These are phyloP conservation scores for Thecophora atra DNA, from an alignment of 2,888 invertebrate species.

Conservation along the genomic window DNA sequence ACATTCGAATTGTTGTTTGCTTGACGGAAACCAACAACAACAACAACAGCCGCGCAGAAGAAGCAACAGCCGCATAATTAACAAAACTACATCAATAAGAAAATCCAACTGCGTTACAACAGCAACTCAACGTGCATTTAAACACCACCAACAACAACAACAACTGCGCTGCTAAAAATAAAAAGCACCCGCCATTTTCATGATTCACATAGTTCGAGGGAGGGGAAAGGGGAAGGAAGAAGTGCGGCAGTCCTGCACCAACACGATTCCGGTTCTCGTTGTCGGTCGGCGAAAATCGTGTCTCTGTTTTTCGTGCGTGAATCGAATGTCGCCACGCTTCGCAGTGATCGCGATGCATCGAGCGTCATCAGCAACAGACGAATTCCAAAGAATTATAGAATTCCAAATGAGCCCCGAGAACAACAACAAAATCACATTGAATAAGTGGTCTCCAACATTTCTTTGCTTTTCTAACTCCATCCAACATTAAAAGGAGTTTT, in stretches of 20 bases:
- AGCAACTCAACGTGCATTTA: too few relatives aligned
- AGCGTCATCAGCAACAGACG: too few relatives aligned
- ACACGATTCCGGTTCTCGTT: slow-evolving; percentile 17
- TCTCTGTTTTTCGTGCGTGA: background rate
- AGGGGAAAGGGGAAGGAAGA: slow-evolving; percentile 11
- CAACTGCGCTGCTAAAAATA: background rate
- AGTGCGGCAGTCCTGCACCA: slow-evolving; percentile 22
- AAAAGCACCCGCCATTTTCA: slow-evolving; percentile 5
- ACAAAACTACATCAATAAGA: background rate
- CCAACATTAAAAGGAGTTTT: too few relatives aligned
- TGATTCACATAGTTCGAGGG: background rate
- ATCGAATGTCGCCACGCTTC: background rate
- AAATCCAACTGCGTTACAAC: too few relatives aligned
- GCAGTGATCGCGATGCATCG: background rate
- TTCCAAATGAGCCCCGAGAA: too few relatives aligned
- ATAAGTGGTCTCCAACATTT: background rate
- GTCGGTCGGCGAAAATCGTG: background rate
- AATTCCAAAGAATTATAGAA: too few relatives aligned
- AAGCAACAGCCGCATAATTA: too few relatives aligned
- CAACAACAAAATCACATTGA: too few relatives aligned
- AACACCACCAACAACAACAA: slow-evolving; percentile 15
- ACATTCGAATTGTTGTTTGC: too few relatives aligned
- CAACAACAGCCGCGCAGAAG: too few relatives aligned
- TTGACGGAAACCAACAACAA: too few relatives aligned
- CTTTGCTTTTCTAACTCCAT: background rate